These are phyloP conservation scores for Drosophila trapezifrons DNA, from an alignment of 1,140 invertebrate genomes.

Conservation along the genomic window DNA sequence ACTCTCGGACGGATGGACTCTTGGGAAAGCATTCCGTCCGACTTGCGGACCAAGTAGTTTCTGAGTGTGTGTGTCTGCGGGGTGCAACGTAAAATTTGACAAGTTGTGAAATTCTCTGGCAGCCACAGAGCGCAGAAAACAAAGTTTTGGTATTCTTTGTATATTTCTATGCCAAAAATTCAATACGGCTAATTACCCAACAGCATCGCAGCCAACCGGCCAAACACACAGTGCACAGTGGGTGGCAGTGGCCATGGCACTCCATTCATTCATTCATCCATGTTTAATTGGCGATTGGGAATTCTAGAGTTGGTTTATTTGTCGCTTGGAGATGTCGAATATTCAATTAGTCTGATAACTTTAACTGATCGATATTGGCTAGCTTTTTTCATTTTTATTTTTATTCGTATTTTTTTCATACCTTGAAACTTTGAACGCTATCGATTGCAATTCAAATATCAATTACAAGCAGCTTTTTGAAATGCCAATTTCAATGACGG, in stretches of 20 bases:
- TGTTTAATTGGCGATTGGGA: conserved; percentile 24
- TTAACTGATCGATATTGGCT: conserved; percentile 17
- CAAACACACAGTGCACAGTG: conserved; percentile 48
- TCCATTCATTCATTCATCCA: conserved; percentile 16
- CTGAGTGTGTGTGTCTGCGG: conserved; percentile 10
- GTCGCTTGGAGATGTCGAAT: conserved; percentile 9
- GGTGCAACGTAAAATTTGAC: conserved; percentile 75
- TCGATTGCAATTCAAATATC: conserved; percentile 47
- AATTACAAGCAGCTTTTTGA: conserved; percentile 41
- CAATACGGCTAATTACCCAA: conserved; percentile 76
- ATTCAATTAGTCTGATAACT: conserved; percentile 29
- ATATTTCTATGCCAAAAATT: conserved; percentile 79
- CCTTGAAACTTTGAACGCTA: conserved; percentile 5
- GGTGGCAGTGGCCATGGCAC: conserved; percentile 7
- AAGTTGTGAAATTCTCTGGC: conserved; percentile 76
- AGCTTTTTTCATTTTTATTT: not conserved
- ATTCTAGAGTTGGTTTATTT: not conserved
- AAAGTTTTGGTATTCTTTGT: conserved; percentile 76
- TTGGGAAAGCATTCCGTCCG: conserved; percentile 41
- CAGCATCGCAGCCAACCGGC: conserved; percentile 48
- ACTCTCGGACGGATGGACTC: conserved; percentile 19
- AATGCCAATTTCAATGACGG: conserved; percentile 52
- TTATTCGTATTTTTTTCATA: not conserved
- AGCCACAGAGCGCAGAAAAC: conserved; percentile 70
- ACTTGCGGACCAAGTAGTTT: conserved; percentile 20